Conservation (phyloP, 2,113 vertebrate species). For the Opisthocomus hoazin region DNA sequence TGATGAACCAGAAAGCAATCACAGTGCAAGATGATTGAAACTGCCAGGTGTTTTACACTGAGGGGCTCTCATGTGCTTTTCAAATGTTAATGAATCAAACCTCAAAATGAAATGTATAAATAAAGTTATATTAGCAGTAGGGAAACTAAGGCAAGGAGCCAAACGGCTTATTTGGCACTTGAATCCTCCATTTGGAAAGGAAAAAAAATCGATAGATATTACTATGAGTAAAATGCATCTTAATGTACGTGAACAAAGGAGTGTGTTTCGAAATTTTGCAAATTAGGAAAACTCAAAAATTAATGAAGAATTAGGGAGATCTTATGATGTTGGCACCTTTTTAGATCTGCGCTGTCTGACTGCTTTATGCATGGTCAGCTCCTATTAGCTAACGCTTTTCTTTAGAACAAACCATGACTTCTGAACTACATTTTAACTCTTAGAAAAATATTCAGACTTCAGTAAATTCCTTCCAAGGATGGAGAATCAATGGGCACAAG, state of each 20-base stretch:
- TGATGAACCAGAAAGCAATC: not conserved
- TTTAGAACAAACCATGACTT: not conserved
- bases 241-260: not conserved
- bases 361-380: not conserved
- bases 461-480: not conserved
- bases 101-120: not conserved
- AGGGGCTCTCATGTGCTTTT: not conserved
- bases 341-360: not conserved
- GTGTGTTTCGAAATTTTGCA: not conserved
- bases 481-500: accelerated
- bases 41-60: not conserved
- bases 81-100: not conserved
- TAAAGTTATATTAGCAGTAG: not conserved
- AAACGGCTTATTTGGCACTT: not conserved
- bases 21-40: not conserved
- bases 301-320: not conserved
- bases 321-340: not conserved
- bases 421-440: not conserved
- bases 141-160: not conserved
- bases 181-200: not conserved
- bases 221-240: not conserved
- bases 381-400: not conserved
- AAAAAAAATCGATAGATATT: accelerated
- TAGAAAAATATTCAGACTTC: not conserved
- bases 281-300: not conserved